Conservation (phyloP, 2,888 invertebrate species). For the Drosophila picticornis region DNA sequence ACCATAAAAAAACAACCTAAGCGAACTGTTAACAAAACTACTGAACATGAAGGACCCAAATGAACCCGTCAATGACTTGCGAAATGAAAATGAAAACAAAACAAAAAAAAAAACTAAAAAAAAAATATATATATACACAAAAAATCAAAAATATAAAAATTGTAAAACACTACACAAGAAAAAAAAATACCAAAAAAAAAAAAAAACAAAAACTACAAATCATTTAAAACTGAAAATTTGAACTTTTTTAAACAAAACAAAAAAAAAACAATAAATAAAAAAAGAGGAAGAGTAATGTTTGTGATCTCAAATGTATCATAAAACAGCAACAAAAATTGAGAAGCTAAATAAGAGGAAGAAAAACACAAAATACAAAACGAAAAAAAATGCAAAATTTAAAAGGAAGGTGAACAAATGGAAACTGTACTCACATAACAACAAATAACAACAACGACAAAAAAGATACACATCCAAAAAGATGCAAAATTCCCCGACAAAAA, state of each 20-base stretch:
- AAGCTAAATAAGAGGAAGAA: slow-evolving; percentile 60
- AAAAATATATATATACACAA: slow-evolving; percentile 47
- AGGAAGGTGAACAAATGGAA: slow-evolving; percentile 51
- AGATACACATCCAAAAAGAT: slow-evolving; percentile 62
- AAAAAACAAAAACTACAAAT: slow-evolving; percentile 58
- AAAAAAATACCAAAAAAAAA: slow-evolving; percentile 54
- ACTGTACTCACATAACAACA: slow-evolving; percentile 40
- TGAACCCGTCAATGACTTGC: slow-evolving; percentile 64
- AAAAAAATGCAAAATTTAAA: slow-evolving; percentile 44
- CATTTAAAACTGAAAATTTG: slow-evolving; percentile 67
- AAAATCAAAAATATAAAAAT: slow-evolving; percentile 69
- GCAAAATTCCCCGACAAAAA: slow-evolving; percentile 72
- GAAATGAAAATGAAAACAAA: slow-evolving; percentile 36
- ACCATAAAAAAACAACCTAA: slow-evolving; percentile 42
- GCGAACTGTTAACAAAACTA: slow-evolving; percentile 29
- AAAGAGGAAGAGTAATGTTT: slow-evolving; percentile 74
- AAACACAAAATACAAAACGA: slow-evolving; percentile 11
- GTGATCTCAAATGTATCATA: slow-evolving; percentile 84
- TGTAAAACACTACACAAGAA: slow-evolving; percentile 51
- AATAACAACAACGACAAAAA: slow-evolving; percentile 45
- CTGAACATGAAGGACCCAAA: slow-evolving; percentile 60
- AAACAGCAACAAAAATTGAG: slow-evolving; percentile 71
- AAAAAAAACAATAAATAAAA: slow-evolving; percentile 35
- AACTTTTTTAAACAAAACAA: slow-evolving; percentile 73
- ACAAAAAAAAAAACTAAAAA: slow-evolving; percentile 31